Conservation (phyloP, 64 coral and sea anemone species). For the Actinia tenebrosa region DNA sequence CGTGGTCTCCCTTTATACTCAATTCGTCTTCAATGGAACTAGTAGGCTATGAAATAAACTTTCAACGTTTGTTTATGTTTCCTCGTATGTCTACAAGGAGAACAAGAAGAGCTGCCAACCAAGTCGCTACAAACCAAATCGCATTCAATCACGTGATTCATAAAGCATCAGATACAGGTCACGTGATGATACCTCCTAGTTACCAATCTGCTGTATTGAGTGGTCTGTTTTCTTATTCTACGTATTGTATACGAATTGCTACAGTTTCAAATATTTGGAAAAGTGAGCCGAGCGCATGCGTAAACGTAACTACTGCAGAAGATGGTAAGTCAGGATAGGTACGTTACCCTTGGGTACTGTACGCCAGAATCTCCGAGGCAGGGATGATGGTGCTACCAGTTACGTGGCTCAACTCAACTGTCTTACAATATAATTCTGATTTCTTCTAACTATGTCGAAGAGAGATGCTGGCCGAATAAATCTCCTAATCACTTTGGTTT, state of each 20-base stretch:
- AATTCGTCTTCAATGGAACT: slow-evolving; percentile 1
- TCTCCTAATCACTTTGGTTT: no score
- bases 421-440: no score
- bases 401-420: no score
- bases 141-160: not conserved
- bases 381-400: no score
- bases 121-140: not conserved
- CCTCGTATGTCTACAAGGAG: not conserved
- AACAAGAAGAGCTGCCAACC: not conserved
- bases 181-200: slow-evolving; percentile 15
- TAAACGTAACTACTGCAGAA: slow-evolving; percentile 27
- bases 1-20: not conserved
- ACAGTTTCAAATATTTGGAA: not conserved
- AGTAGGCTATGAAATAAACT: not conserved
- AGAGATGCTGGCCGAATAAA: no score
- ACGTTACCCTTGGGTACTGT: not conserved
- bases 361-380: no score
- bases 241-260: slow-evolving; percentile 35
- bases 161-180: not conserved
- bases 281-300: slow-evolving; percentile 17
- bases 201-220: slow-evolving; percentile 15
- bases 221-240: slow-evolving; percentile 5
- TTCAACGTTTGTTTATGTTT: not conserved
- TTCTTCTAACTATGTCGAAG: no score
- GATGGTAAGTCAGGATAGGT: slow-evolving; percentile 17